Percentiles rank a stretch among this genome's conserved stretches.
These are phyloP conservation scores for Bergia puertoricense DNA, from an alignment of 92 coral and sea anemone genomes.

Conservation along the genomic window DNA sequence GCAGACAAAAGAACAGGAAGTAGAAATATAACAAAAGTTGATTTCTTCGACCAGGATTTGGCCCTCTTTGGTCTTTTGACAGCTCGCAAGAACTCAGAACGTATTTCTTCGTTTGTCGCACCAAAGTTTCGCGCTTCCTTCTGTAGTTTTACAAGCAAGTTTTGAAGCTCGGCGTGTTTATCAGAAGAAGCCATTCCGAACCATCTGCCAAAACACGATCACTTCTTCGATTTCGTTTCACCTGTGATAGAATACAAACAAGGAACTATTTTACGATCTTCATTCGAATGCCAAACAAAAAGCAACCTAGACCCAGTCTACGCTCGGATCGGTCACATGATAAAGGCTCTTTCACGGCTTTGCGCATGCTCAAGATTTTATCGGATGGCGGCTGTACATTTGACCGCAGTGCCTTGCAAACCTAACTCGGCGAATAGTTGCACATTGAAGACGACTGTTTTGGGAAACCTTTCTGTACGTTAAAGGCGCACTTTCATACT, in stretches of 20 bases:
- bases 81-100: slow-evolving; percentile 58
- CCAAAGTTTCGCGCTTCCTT: slow-evolving; percentile 74
- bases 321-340: too few relatives aligned
- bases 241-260: background rate
- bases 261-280: too few relatives aligned
- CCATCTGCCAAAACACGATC: background rate
- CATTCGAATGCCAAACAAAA: too few relatives aligned
- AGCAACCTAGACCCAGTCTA: too few relatives aligned
- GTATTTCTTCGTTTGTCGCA: slow-evolving; percentile 52
- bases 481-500: too few relatives aligned
- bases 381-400: too few relatives aligned
- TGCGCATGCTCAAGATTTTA: too few relatives aligned
- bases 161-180: slow-evolving; percentile 53
- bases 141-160: slow-evolving; percentile 58
- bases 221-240: background rate
- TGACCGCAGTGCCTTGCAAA: too few relatives aligned
- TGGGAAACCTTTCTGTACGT: too few relatives aligned
- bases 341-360: too few relatives aligned
- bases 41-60: slow-evolving; percentile 31
- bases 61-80: slow-evolving; percentile 33
- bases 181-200: slow-evolving; percentile 54
- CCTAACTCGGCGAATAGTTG: too few relatives aligned
- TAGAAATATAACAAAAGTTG: slow-evolving; percentile 48
- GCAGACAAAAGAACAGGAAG: slow-evolving; percentile 71
- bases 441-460: too few relatives aligned